Evolutionary conservation across 2,888 invertebrate genomes (phyloP).

Genomic region (Sycophila texana): DNA sequence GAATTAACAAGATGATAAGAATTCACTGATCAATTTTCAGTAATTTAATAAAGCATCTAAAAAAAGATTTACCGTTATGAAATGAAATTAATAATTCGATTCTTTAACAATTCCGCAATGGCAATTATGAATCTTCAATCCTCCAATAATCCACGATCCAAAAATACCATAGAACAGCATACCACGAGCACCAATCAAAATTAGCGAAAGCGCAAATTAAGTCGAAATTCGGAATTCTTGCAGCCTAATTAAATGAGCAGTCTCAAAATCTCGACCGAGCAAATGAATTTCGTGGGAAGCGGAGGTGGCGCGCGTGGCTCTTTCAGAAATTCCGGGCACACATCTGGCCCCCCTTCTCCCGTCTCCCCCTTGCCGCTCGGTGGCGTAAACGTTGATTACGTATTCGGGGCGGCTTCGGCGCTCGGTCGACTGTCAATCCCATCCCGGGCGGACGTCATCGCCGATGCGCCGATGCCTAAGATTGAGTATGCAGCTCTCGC

Average conservation of each 20-base stretch:
- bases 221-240: too few relatives aligned
- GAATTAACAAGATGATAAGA: too few relatives aligned
- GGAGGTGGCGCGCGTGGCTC: not conserved
- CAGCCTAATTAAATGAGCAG: not conserved
- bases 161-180: too few relatives aligned
- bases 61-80: too few relatives aligned
- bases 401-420: slow-evolving; percentile 46
- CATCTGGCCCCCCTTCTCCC: not conserved
- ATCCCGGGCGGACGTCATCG: slow-evolving; percentile 17
- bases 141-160: too few relatives aligned
- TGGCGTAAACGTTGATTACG: slow-evolving; percentile 47
- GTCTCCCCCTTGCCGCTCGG: not conserved
- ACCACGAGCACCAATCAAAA: too few relatives aligned
- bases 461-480: not conserved
- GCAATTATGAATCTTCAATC: too few relatives aligned
- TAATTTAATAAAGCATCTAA: too few relatives aligned
- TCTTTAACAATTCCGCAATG: too few relatives aligned
- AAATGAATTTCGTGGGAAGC: not conserved
- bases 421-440: slow-evolving; percentile 46
- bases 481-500: slow-evolving; percentile 25
- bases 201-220: too few relatives aligned
- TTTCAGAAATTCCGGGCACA: slow-evolving; percentile 39
- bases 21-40: too few relatives aligned
- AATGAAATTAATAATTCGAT: too few relatives aligned
- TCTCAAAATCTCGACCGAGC: not conserved